Evolutionary conservation across 2,113 vertebrate species (phyloP), one percentile per base, ranked within the genome.

Genomic region (Urocolius indicus): DNA sequence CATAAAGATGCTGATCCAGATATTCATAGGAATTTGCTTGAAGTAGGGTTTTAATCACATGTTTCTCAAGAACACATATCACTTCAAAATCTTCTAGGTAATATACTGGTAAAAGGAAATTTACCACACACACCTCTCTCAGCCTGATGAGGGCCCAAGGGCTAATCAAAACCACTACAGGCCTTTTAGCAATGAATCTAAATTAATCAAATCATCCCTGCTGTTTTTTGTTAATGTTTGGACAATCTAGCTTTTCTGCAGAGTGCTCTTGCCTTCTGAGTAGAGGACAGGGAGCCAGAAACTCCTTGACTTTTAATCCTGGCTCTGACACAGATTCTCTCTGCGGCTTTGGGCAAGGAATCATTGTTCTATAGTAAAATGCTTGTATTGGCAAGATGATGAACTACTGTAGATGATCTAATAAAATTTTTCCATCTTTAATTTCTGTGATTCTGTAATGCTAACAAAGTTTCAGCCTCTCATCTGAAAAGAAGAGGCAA

Each of bases 301-400:
- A 90, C 77, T 84, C 55, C 76, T 76, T 91, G 75, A 82, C 68
- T 92, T 94, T 82, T 73, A 97, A 95, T 97, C 66, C 95, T 95
- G 92, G 86, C 75, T 89, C 85, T 88, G 62, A 79, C 34, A 88
- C 32, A 49, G 91, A 87, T 85, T 96, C 63, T 46, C 55, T 94
- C 89, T 92, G 97, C 0, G 92, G 95, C 94, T 95, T 94, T 90
- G 93, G 90, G 83, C 94, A 97, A 91, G 72, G 52, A 96, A 59
- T 87, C 80, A 69, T 95, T 97, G 95, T 97, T 97, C 96, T 90
- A 96, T 96, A 96, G 95, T 96, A 96, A 97, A 97, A 95, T 95
- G 96, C 96, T 97, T 97, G 93, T 94, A 88, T 95, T 97, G 96
- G 97, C 96, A 97, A 90, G 80, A 89, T 62, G 94, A 92, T 59